These are phyloP conservation scores for Electrophaes corylata DNA, from an alignment of 2,888 invertebrate species.

Conservation along the genomic window DNA sequence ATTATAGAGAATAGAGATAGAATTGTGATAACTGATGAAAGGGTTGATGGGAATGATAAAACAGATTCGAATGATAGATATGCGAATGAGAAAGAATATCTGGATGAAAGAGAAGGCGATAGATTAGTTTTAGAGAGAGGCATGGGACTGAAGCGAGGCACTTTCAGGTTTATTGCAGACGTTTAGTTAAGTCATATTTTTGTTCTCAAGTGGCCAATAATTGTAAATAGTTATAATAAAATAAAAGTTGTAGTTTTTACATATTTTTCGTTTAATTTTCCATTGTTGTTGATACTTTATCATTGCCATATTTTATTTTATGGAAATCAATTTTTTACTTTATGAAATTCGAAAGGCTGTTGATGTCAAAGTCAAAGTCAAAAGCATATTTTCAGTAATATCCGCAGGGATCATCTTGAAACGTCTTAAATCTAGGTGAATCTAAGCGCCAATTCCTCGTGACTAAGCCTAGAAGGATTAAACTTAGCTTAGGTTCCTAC, in stretches of 20 bases:
- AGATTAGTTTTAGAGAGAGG: constrained; percentile 66
- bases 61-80: constrained; percentile 2
- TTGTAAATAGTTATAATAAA: constrained; percentile 30
- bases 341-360: no score
- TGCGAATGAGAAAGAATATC: constrained; percentile 4
- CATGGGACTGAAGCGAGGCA: constrained; percentile 58
- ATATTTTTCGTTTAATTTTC: no score
- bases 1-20: constrained; percentile 39
- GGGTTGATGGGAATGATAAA: constrained; percentile 8
- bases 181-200: constrained; percentile 37
- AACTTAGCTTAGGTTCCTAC: no score
- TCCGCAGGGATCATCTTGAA: no score
- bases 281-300: no score
- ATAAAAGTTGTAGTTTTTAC: constrained; percentile 2
- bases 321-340: no score
- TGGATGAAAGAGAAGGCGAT: constrained; percentile 32
- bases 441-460: no score
- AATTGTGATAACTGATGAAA: constrained; percentile 31
- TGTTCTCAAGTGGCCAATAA: constrained; percentile 38
- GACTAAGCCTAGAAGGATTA: no score
- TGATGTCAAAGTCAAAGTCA: no score
- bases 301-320: no score
- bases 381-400: no score
- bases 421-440: no score
- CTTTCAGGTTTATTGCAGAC: constrained; percentile 61